phyloP scores from a whole-genome alignment of 2,113 vertebrate genomes.

The Gnathonemus echidnorhynchus region DNA sequence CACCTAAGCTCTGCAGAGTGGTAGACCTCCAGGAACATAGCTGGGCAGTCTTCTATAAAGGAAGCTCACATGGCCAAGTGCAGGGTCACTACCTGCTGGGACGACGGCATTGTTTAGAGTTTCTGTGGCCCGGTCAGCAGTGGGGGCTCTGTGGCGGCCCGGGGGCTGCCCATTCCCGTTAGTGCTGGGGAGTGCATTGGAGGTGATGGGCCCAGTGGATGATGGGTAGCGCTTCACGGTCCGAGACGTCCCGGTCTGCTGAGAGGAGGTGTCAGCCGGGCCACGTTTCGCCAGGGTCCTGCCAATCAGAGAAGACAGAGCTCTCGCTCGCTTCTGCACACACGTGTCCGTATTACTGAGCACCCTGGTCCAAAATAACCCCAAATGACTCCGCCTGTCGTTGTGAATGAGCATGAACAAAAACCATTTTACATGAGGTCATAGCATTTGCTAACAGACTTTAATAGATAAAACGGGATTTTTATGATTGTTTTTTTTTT shows the following conservation, averaged over 20 bases:
- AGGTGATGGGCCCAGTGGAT: constrained; percentile 68
- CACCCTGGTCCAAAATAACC: not conserved
- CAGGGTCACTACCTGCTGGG: constrained; percentile 63
- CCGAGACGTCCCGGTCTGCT: constrained; percentile 67
- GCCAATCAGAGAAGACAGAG: constrained; percentile 41
- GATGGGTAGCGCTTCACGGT: constrained; percentile 79
- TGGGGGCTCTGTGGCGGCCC: constrained; percentile 49
- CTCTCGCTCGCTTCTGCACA: not conserved
- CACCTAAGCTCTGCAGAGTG: not conserved
- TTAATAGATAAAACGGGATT: constrained; percentile 36
- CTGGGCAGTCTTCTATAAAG: not conserved
- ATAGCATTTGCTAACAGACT: constrained; percentile 40
- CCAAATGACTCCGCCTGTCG: not conserved
- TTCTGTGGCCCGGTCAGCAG: constrained; percentile 36
- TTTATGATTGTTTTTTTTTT: constrained; percentile 28
- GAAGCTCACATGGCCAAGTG: not conserved
- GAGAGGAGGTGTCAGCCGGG: constrained; percentile 59
- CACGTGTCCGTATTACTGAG: no score
- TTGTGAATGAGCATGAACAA: constrained; percentile 11
- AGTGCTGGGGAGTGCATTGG: constrained; percentile 71
- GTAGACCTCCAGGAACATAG: not conserved
- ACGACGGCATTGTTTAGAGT: constrained; percentile 53
- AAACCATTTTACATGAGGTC: constrained; percentile 38
- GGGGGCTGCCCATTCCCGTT: constrained; percentile 33
- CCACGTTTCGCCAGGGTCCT: constrained; percentile 72